Conservation (phyloP, 1,140 invertebrate species). For the Neodiprion fabricii region DNA sequence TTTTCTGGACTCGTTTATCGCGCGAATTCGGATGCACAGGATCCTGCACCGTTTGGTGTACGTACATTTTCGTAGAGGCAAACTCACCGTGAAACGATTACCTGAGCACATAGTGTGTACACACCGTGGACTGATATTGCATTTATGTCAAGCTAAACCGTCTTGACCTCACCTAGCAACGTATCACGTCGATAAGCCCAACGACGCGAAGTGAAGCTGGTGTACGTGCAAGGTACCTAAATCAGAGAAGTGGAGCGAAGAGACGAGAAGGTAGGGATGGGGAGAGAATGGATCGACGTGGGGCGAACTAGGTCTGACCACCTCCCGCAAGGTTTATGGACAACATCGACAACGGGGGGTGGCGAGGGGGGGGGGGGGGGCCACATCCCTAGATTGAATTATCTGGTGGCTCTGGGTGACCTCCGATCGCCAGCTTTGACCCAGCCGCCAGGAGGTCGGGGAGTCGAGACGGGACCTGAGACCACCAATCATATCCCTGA, state of each 20-base stretch:
- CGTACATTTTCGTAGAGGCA: constrained; percentile 20
- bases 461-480: constrained; percentile 30
- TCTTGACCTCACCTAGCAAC: not conserved
- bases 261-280: not conserved
- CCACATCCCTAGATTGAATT: constrained; percentile 49
- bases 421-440: constrained; percentile 29
- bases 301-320: constrained; percentile 29
- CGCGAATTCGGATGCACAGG: no score
- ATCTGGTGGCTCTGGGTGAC: constrained; percentile 42
- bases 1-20: no score
- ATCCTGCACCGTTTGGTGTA: no score
- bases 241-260: no score
- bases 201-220: not conserved
- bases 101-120: constrained; percentile 41
- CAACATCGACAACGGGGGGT: not conserved
- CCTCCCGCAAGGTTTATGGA: constrained; percentile 16
- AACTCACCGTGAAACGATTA: constrained; percentile 42
- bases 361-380: not conserved
- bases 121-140: constrained; percentile 44
- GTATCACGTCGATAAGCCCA: not conserved
- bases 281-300: not conserved
- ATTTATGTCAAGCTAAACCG: constrained; percentile 45
- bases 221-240: not conserved
- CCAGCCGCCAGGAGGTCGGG: constrained; percentile 34
- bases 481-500: constrained; percentile 45